Evolutionary conservation across 1,140 invertebrate genomes (phyloP).

Genomic region (Pseudomyrmex cubaensis): DNA sequence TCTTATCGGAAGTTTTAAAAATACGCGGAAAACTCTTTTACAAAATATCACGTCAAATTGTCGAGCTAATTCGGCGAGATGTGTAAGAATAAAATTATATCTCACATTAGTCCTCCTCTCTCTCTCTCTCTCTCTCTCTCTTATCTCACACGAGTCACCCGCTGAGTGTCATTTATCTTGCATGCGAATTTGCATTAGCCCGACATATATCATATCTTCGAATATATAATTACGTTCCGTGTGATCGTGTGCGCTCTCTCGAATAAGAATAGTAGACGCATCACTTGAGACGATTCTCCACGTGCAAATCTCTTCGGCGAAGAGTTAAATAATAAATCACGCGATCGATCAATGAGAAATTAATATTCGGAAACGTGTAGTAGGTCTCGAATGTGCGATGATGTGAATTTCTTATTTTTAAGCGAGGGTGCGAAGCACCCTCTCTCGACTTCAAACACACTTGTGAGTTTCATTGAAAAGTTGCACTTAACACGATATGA

Average conservation of each 20-base stretch:
- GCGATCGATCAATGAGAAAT: conserved; percentile 19
- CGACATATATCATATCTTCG: conserved; percentile 31
- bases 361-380: conserved; percentile 29
- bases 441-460: neutral
- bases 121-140: no score
- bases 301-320: conserved; percentile 18
- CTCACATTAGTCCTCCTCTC: neutral
- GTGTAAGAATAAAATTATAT: neutral
- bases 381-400: conserved; percentile 16
- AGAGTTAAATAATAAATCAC: conserved; percentile 48
- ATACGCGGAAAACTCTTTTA: no score
- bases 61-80: no score
- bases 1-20: no score
- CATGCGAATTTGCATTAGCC: conserved; percentile 28
- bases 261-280: conserved; percentile 20
- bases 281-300: neutral
- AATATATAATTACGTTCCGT: conserved; percentile 16
- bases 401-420: conserved; percentile 38
- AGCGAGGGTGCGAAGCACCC: neutral
- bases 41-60: no score
- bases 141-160: neutral
- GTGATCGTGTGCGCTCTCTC: neutral
- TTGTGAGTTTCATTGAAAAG: neutral
- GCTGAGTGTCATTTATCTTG: conserved; percentile 31
- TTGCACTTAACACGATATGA: neutral